Evolutionary conservation across 2,888 invertebrate species (phyloP), one percentile per base, ranked within the genome.

Genomic region (Cephus nigrinus): DNA sequence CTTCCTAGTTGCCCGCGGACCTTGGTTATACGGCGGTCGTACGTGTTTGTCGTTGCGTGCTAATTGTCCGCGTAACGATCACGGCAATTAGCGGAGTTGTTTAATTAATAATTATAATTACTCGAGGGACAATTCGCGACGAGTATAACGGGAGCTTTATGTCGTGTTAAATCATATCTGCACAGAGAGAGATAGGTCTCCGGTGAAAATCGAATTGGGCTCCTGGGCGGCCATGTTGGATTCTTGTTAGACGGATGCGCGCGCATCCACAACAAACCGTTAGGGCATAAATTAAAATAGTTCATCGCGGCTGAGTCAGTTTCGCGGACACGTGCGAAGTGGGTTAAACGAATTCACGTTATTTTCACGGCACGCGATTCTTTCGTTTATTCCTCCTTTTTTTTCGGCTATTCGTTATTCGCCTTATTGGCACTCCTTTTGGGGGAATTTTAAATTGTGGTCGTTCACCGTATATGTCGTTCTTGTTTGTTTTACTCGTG

Each of bases 51-150:
- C 55, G 55, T 55, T 55, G 23, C 75, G 74, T 74, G 68, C 69
- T 77, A 75, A 75, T 35, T 68, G 75, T 34, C 33, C 75, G 35
- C 36, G 36, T 77, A 77, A 77, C 34, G 77, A 77, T 69, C 75
- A 69, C 33, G 71, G 35, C 75, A 75, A 77, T 77, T 77, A 75
- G 69, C 30, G 34, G 23, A 12, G 71, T 31, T 5, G 71, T 33
- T 33, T 71, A 71, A 71, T 71, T 71, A 33, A 31, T 71, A 71
- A 71, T 71, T 71, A 71, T 15, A 71, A 71, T 71, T 11, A 12
- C 31, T 32, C 31, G 31, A 12, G 71, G 32, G 55, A 55, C 23
- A 15, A 55, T 55, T 55, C 23, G 55, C 23, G 9, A 55, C 15
- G 15, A 15, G 40, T 12, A 12, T 12, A 4, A 1, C 36, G 3